phyloP scores from a whole-genome alignment of 2,113 vertebrate species.

The Mobula hypostoma region DNA sequence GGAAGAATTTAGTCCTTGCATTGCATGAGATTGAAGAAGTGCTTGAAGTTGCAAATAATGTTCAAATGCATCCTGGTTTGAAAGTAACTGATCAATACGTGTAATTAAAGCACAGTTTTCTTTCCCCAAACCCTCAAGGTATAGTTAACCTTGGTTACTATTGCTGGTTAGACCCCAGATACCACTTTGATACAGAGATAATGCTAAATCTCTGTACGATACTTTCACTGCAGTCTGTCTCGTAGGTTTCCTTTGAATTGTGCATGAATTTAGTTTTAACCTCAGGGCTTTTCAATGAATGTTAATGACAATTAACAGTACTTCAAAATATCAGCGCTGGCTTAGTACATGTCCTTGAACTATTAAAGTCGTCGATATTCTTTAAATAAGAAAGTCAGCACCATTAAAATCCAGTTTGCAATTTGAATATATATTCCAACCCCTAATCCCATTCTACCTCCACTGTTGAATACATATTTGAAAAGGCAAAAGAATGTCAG shows the following conservation, averaged over 20 bases:
- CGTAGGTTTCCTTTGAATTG: neutral
- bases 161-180: neutral
- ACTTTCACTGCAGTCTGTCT: neutral
- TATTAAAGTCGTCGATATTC: neutral
- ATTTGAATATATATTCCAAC: neutral
- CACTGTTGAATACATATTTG: neutral
- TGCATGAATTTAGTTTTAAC: neutral
- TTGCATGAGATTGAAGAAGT: neutral
- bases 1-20: neutral
- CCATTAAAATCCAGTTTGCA: neutral
- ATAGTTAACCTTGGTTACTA: neutral
- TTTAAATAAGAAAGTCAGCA: neutral
- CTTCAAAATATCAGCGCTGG: neutral
- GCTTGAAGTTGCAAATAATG: neutral
- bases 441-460: neutral
- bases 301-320: conserved; percentile 2
- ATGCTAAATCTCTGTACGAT: neutral
- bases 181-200: neutral
- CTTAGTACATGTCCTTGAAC: neutral
- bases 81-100: conserved; percentile 15
- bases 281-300: neutral
- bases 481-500: neutral
- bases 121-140: neutral
- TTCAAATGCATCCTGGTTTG: neutral
- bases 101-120: neutral